Base-by-base conservation (phyloP, 2,113 vertebrate species). In the Daboia siamensis region DNA sequence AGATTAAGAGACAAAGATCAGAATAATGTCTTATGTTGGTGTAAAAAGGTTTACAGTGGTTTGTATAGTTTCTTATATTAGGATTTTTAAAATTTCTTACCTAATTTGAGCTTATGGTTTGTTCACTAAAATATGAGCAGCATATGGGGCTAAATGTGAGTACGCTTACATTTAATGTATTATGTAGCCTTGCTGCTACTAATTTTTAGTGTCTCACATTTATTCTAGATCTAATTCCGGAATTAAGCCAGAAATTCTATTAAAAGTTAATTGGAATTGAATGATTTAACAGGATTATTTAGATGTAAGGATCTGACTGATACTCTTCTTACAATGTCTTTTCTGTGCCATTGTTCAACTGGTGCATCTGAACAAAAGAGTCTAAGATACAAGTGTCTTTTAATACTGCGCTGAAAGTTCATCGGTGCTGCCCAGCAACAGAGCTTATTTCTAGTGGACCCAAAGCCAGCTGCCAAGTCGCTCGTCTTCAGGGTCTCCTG, bases 401-500 rank as follows among this genome's bases (percentile, higher is more conserved):
- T 26, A 33, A 92, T 2, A 48, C 51, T 29, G n/a, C 90, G 69
- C 86, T 69, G 87, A 54, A 88, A 69, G 93, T 93, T 93, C 61
- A 48, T 5, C 0, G 5, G 54, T 20, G 26, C 21, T 29, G 95
- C 46, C 33, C 94, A 20, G 94, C 95, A 80, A 97, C 98, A 0
- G 86, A 89, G n/a, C 56, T 94, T 52, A 0, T 54, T 26, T 0
- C 52, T 0, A 0, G 2, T 4, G 94, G 92, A 61, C 92, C 90
- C 4, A 33, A 90, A 89, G 93, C 69, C 54, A 90, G 90, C 44
- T 24, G n/a, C 8, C 93, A 96, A 57, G 95, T 95, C 1, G 95
- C 95, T 61, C 96, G 94, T 61, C 89, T 93, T 90, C 94, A 94
- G 11, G 95, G 94, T 17, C 94, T 97, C 23, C 93, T 97, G 89